A percentile compares a stretch with the other conserved stretches of the same genome.
phyloP scores from a whole-genome alignment of 2,113 vertebrate genomes.

The Cynoglossus semilaevis region DNA sequence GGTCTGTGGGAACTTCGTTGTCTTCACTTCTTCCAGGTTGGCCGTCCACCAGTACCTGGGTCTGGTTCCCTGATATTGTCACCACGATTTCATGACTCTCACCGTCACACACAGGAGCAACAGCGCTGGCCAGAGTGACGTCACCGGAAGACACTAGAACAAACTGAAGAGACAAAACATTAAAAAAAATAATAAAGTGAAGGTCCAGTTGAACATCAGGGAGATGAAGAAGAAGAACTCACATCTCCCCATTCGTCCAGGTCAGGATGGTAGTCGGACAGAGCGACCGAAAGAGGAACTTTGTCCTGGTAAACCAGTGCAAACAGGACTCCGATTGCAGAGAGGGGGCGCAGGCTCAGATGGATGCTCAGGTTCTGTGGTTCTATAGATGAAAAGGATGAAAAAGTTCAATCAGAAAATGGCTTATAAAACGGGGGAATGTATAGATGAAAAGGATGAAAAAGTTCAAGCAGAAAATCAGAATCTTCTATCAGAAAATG shows the following conservation, averaged over 20 bases:
- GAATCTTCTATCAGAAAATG: neutral
- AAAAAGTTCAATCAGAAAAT: neutral
- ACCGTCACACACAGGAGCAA: slow-evolving; percentile 81
- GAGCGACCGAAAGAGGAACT: slow-evolving; percentile 84
- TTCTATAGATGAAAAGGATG: slow-evolving; percentile 21
- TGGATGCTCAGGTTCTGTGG: slow-evolving; percentile 81
- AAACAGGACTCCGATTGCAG: slow-evolving; percentile 86
- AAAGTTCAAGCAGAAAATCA: too few species aligned
- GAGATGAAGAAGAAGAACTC: slow-evolving; percentile 44
- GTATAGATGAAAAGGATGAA: slow-evolving; percentile 2
- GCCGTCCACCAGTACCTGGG: slow-evolving; percentile 81
- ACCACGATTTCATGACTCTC: slow-evolving; percentile 82
- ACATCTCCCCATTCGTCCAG: slow-evolving; percentile 87
- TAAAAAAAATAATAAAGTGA: neutral
- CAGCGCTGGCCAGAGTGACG: slow-evolving; percentile 78
- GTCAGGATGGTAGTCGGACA: slow-evolving; percentile 87
- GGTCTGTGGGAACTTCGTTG: slow-evolving; percentile 53
- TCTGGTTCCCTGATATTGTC: slow-evolving; percentile 73
- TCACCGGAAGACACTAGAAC: slow-evolving; percentile 81
- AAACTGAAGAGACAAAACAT: slow-evolving; percentile 71
- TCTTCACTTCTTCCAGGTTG: slow-evolving; percentile 73
- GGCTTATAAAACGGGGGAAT: too few species aligned
- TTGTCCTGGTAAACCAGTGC: slow-evolving; percentile 82
- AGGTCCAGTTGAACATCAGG: neutral
- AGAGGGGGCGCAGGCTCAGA: slow-evolving; percentile 82